Evolutionary conservation across 2,888 invertebrate genomes (phyloP).

Genomic region (Entomobrya proxima): DNA sequence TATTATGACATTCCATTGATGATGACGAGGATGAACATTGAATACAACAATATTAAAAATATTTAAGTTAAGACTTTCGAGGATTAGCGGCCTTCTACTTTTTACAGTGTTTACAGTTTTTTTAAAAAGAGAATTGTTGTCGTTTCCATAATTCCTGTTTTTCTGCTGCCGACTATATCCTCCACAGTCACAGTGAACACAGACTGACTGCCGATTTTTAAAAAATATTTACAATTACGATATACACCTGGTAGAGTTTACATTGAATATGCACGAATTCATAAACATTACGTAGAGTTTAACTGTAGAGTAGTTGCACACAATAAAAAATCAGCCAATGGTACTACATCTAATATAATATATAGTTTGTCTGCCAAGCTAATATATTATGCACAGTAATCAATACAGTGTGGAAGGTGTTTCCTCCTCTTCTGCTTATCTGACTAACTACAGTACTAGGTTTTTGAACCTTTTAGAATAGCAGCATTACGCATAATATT

Average conservation of each 20-base stretch:
- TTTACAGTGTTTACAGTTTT: too few relatives aligned
- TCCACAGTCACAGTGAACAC: conserved; percentile 69
- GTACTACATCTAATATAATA: conserved; percentile 25
- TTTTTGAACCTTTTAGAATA: too few relatives aligned
- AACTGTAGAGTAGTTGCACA: conserved; percentile 33
- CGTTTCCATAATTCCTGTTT: neutral
- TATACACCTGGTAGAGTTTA: neutral
- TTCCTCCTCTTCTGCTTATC: too few relatives aligned
- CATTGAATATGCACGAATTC: conserved; percentile 11
- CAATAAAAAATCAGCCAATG: conserved; percentile 28
- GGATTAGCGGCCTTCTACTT: conserved; percentile 47
- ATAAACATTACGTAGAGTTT: neutral
- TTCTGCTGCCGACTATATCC: conserved; percentile 52
- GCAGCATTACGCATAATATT: too few relatives aligned
- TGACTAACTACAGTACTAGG: too few relatives aligned
- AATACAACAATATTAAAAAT: conserved; percentile 65
- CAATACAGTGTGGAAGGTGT: neutral
- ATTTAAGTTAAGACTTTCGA: conserved; percentile 62
- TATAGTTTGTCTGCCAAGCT: neutral
- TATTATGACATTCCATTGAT: conserved; percentile 31
- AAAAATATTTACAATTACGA: conserved; percentile 40
- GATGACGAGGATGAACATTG: conserved; percentile 8
- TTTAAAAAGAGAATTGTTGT: neutral
- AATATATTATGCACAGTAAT: neutral
- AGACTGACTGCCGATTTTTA: conserved; percentile 65